phyloP scores from a whole-genome alignment of 2,888 invertebrate species.

The Emmelina monodactyla region DNA sequence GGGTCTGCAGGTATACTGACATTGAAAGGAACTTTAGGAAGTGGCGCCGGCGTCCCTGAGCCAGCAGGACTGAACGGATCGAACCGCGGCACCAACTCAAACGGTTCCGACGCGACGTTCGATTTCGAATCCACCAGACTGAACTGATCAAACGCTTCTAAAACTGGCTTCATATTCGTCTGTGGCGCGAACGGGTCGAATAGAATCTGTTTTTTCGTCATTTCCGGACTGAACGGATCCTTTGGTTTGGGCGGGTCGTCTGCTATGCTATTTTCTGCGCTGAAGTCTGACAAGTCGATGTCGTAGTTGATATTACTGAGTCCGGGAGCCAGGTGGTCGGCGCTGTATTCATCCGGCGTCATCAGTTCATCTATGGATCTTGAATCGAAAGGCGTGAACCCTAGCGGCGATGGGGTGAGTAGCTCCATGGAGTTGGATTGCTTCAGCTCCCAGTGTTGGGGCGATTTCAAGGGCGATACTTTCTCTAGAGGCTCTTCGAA shows the following conservation, averaged over 20 bases:
- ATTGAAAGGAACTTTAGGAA: too few relatives aligned
- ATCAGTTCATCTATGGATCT: slow-evolving; percentile 65
- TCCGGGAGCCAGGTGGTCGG: slow-evolving; percentile 65
- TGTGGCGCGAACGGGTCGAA: slow-evolving; percentile 64
- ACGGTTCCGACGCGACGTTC: slow-evolving; percentile 27
- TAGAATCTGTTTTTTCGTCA: slow-evolving; percentile 25
- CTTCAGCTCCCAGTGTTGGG: slow-evolving; percentile 35
- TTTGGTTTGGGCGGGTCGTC: slow-evolving; percentile 58
- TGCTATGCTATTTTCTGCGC: slow-evolving; percentile 74
- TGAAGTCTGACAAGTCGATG: slow-evolving; percentile 77
- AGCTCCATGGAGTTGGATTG: slow-evolving; percentile 56
- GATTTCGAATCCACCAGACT: slow-evolving; percentile 29
- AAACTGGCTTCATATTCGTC: slow-evolving; percentile 25
- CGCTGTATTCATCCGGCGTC: slow-evolving; percentile 67
- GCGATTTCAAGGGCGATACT: slow-evolving; percentile 38
- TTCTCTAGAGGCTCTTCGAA: slow-evolving; percentile 37
- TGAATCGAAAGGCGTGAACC: slow-evolving; percentile 64
- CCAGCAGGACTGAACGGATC: slow-evolving; percentile 22
- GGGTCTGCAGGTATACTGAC: background rate
- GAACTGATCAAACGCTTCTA: slow-evolving; percentile 47
- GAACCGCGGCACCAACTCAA: slow-evolving; percentile 33
- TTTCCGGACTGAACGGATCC: slow-evolving; percentile 67
- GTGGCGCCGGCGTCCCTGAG: background rate
- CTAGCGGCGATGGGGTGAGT: slow-evolving; percentile 66
- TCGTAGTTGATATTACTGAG: slow-evolving; percentile 78